These are phyloP conservation scores for Halcyon leucocephala DNA, from an alignment of 2,797 vertebrate species.

Conservation along the genomic window DNA sequence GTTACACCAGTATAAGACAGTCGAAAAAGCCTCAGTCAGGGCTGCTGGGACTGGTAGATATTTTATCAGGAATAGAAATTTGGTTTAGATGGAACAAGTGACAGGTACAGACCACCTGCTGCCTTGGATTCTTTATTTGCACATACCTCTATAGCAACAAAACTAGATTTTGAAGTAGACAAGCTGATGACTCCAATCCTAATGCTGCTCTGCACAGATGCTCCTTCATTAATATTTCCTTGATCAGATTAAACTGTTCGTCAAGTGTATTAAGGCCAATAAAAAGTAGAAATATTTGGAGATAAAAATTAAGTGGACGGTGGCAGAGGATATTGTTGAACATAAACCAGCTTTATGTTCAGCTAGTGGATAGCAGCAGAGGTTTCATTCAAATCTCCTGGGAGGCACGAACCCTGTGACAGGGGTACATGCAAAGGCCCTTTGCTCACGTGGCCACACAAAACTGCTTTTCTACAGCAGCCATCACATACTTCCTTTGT, in stretches of 20 bases:
- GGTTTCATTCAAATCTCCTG: background rate
- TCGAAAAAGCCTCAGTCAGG: background rate
- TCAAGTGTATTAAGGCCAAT: background rate
- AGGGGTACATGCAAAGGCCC: accelerated
- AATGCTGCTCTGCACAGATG: background rate
- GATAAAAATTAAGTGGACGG: background rate
- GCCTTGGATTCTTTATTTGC: background rate
- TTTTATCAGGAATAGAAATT: background rate
- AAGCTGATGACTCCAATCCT: background rate
- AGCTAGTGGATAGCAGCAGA: background rate
- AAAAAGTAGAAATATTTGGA: background rate
- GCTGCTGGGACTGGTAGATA: background rate
- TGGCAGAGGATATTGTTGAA: accelerated
- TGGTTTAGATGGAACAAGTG: background rate
- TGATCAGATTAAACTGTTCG: background rate
- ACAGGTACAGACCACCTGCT: background rate
- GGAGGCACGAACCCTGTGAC: accelerated
- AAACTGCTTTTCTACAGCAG: background rate
- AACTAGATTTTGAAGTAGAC: background rate
- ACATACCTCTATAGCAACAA: background rate
- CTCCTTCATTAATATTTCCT: background rate
- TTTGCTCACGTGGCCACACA: background rate
- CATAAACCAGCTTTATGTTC: background rate
- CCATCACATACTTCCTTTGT: accelerated
- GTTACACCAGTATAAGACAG: background rate